A percentile compares a stretch with the other conserved stretches of the same genome.
Conservation (phyloP, 2,888 invertebrate genomes). For the Nemotelus nigrinus region DNA sequence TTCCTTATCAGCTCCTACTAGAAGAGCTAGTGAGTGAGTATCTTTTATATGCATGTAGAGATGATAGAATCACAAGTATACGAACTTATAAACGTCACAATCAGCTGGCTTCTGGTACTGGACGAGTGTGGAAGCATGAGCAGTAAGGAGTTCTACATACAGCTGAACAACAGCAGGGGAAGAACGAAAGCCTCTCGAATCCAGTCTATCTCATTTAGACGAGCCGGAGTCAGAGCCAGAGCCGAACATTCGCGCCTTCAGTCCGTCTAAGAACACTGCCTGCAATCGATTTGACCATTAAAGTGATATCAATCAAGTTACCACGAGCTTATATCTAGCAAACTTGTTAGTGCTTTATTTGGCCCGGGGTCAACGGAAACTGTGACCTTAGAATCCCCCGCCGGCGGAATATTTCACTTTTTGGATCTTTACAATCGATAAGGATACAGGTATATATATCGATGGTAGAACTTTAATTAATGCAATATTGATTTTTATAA, state of each 20-base stretch:
- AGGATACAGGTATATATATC: no score
- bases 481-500: no score
- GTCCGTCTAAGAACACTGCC: not conserved
- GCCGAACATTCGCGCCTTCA: not conserved
- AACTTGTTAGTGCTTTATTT: not conserved
- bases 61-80: not conserved
- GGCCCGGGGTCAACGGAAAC: conserved; percentile 19
- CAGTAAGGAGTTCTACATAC: not conserved
- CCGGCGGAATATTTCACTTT: no score
- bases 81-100: conserved; percentile 16
- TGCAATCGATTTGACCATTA: conserved; percentile 5
- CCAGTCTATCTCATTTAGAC: not conserved
- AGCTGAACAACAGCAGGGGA: not conserved
- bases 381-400: not conserved
- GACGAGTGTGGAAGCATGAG: not conserved
- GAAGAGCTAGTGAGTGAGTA: no score
- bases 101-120: conserved; percentile 3
- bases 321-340: not conserved
- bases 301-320: conserved; percentile 11
- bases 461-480: no score
- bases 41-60: no score
- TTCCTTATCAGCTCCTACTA: not conserved
- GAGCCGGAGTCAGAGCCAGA: not conserved
- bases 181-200: not conserved
- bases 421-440: no score